Evolutionary conservation across 2,113 vertebrate species (phyloP).

Genomic region (Nyctibius bracteatus): DNA sequence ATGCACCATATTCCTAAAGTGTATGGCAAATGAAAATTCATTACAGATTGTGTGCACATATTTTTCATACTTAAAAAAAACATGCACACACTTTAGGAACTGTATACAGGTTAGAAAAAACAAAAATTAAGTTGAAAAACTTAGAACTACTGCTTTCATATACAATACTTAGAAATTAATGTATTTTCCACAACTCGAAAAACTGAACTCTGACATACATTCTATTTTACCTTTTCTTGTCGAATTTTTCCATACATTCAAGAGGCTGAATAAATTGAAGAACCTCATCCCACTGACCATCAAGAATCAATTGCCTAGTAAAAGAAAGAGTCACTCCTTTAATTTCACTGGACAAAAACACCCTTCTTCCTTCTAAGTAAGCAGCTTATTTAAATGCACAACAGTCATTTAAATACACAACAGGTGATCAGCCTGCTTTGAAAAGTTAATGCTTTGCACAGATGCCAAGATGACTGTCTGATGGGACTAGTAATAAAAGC

Average conservation of each 20-base stretch:
- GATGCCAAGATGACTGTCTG: not conserved
- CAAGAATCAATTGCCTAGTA: constrained; percentile 90
- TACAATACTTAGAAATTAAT: not conserved
- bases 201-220: not conserved
- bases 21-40: not conserved
- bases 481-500: not conserved
- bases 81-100: not conserved
- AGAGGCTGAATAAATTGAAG: constrained; percentile 98
- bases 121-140: not conserved
- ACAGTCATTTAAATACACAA: not conserved
- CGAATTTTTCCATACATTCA: constrained; percentile 96
- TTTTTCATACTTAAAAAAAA: not conserved
- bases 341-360: not conserved
- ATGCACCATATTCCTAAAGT: not conserved
- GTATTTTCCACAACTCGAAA: not conserved
- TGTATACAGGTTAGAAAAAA: not conserved
- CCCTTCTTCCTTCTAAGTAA: not conserved
- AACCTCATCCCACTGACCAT: constrained; percentile 98
- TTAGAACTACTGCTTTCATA: not conserved
- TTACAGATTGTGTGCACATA: accelerated
- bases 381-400: not conserved
- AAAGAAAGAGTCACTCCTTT: not conserved
- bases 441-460: not conserved
- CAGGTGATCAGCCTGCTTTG: not conserved
- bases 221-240: constrained; percentile 88